These are phyloP conservation scores for Meriones unguiculatus DNA, from an alignment of 2,113 vertebrate species.

Conservation along the genomic window DNA sequence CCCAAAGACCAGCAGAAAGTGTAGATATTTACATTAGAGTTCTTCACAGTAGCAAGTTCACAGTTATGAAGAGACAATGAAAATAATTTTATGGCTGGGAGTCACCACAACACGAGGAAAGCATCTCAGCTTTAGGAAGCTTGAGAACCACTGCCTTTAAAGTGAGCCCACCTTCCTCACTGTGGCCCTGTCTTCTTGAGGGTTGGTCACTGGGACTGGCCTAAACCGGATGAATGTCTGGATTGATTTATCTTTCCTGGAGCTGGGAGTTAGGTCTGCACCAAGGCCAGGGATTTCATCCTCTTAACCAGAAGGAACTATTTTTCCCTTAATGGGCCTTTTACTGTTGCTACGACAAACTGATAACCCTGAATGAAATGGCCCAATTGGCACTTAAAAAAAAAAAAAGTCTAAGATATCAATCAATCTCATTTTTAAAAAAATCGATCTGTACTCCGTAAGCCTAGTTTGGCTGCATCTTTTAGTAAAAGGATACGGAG, in stretches of 20 bases:
- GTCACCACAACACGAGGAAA: not conserved
- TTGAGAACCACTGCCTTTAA: not conserved
- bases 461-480: not conserved
- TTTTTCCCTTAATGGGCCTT: not conserved
- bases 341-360: not conserved
- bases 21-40: not conserved
- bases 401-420: not conserved
- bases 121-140: not conserved
- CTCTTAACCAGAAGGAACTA: not conserved
- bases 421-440: not conserved
- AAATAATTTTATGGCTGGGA: not conserved
- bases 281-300: not conserved
- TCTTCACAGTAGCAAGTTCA: not conserved
- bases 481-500: conserved; percentile 35
- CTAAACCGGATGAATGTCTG: not conserved
- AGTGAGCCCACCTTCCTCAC: no score
- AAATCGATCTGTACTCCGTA: not conserved
- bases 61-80: not conserved
- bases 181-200: not conserved
- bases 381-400: not conserved
- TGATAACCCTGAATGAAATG: not conserved
- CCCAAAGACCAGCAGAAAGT: not conserved
- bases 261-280: not conserved
- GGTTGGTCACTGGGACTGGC: not conserved
- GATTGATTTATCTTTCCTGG: not conserved